A percentile compares a stretch with the other conserved stretches of the same genome.
These are phyloP conservation scores for Drosophila fuyamai DNA, from an alignment of 1,140 invertebrate genomes.

Conservation along the genomic window DNA sequence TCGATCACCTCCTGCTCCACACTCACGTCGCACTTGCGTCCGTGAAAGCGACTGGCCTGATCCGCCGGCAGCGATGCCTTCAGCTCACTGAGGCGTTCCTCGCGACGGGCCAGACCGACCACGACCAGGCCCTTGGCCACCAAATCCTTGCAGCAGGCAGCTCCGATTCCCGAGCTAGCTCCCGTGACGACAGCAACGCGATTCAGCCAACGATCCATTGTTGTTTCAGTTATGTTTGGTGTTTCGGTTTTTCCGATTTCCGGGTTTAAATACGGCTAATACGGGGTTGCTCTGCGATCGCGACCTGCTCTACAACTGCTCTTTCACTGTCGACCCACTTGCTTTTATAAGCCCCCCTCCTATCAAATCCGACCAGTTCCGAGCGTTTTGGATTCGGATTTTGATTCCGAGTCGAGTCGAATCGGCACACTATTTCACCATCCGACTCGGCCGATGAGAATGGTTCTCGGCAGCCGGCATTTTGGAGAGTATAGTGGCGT, in stretches of 20 bases:
- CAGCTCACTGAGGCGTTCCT: slow-evolving; percentile 85
- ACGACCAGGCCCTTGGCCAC: slow-evolving; percentile 87
- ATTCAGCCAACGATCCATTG: slow-evolving; percentile 78
- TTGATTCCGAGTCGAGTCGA: not conserved
- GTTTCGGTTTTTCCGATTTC: not conserved
- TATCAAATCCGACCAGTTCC: not conserved
- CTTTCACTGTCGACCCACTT: not conserved
- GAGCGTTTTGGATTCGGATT: not conserved
- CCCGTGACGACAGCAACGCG: slow-evolving; percentile 76
- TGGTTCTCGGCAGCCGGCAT: not conserved
- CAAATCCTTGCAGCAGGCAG: slow-evolving; percentile 83
- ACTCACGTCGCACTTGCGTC: slow-evolving; percentile 87
- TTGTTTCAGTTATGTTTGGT: not conserved
- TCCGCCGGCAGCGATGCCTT: slow-evolving; percentile 59
- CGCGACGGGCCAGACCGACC: slow-evolving; percentile 88
- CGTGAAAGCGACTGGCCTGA: slow-evolving; percentile 83
- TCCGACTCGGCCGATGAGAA: not conserved
- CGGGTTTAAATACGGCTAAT: not conserved
- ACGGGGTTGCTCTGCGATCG: not conserved
- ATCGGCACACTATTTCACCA: slow-evolving; percentile 21
- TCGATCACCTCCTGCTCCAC: slow-evolving; percentile 88
- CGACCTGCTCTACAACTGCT: slow-evolving; percentile 17
- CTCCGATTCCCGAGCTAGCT: slow-evolving; percentile 87
- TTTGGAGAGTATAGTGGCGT: not conserved
- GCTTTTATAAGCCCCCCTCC: slow-evolving; percentile 2